Conservation (phyloP, 92 coral and sea anemone species). For the Phenganax subtilis region DNA sequence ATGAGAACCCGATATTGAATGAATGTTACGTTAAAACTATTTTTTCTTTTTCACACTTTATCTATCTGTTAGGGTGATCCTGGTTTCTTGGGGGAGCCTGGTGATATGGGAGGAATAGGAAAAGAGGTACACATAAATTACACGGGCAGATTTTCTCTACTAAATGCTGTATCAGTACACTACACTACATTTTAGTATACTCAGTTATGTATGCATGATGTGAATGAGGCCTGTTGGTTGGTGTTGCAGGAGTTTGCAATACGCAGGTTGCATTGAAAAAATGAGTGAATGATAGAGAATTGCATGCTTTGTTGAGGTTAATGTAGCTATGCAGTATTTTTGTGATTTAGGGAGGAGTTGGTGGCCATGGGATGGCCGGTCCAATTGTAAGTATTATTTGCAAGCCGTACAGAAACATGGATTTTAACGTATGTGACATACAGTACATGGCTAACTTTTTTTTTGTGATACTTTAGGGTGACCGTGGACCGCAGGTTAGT, state of each 20-base stretch:
- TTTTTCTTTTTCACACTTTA: not conserved
- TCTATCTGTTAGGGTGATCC: slow-evolving; percentile 21
- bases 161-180: no score
- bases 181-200: no score
- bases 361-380: slow-evolving; percentile 5
- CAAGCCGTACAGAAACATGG: no score
- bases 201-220: no score
- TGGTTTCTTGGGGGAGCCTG: slow-evolving; percentile 11
- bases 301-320: not conserved
- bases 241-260: no score
- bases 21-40: not conserved
- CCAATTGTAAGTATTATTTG: not conserved
- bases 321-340: not conserved
- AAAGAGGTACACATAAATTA: slow-evolving; percentile 12
- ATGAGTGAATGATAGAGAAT: not conserved
- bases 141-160: no score
- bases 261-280: no score
- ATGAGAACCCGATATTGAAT: not conserved
- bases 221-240: no score
- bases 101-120: slow-evolving; percentile 10
- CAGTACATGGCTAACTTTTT: not conserved
- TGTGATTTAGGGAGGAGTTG: not conserved
- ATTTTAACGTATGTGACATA: not conserved
- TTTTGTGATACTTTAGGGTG: slow-evolving; percentile 9
- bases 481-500: slow-evolving; percentile 11